Evolutionary conservation across 2,113 vertebrate genomes (phyloP), one percentile per base, ranked within the genome.

Genomic region (Papio anubis): DNA sequence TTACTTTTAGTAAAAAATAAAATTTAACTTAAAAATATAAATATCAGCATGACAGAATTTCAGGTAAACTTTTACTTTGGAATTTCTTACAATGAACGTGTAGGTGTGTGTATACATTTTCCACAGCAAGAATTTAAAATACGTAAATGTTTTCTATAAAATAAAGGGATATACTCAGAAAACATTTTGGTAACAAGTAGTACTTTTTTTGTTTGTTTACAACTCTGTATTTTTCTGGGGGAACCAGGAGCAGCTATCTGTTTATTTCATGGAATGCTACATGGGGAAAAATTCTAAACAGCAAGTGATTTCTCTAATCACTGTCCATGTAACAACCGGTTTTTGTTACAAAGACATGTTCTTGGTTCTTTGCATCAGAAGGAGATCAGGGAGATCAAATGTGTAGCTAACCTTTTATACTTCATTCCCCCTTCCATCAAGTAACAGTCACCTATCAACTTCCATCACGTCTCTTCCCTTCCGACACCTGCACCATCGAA

Each of bases 251-350:
- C 1, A 73, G 9, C 30, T 55, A 6, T 59, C 3, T 12, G 16
- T 48, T 66, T 17, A 16, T 35, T 50, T 6, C n/a, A 25, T 17
- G n/a, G 32, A 57, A 59, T 12, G 32, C 11, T 30, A 0, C 9
- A 13, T 0, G 18, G 38, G 30, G 40, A 85, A n/a, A 45, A 64
- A 85, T 76, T 75, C 40, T 61, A 57, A 81, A 50, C 0, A 12
- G 8, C 38, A 48, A 55, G 32, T 21, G 5, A 40, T 48, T 52
- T 38, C 72, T 45, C 45, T 43, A 3, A 4, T 7, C 48, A 32
- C 14, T 38, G 20, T n/a, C 14, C 7, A 12, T 1, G 3, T 3
- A 45, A 68, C 27, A 55, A 32, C 2, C 30, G 17, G 5, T 3
- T 38, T 30, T 43, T 70, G 8, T 30, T 18, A 76, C 17, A 40